Conservation (phyloP, 2,797 vertebrate genomes). For the Hydrophis major region DNA sequence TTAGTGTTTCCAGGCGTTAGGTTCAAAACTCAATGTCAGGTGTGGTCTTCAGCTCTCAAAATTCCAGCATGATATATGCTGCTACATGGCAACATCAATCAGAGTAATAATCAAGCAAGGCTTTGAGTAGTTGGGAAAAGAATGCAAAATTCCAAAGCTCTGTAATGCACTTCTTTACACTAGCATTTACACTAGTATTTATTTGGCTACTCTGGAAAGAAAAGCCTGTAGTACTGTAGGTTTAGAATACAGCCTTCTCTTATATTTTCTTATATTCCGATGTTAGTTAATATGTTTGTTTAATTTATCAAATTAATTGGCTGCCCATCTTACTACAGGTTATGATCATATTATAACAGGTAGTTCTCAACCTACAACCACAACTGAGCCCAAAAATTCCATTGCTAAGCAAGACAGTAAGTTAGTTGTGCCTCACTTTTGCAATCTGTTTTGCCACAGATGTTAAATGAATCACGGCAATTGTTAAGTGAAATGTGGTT, state of each 20-base stretch:
- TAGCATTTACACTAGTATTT: neutral
- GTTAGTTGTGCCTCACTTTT: neutral
- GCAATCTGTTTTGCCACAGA: neutral
- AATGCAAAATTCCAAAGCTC: neutral
- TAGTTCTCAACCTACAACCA: neutral
- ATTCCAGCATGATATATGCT: neutral
- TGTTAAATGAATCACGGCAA: neutral
- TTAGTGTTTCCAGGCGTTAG: neutral
- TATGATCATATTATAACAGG: neutral
- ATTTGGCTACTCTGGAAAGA: neutral
- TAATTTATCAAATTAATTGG: neutral
- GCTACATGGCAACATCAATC: neutral
- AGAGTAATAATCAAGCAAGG: neutral
- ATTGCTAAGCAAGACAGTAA: neutral
- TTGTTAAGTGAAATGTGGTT: neutral
- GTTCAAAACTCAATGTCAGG: neutral
- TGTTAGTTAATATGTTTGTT: neutral
- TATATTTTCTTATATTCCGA: neutral
- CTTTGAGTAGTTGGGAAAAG: neutral
- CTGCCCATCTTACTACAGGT: neutral
- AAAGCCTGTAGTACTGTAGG: neutral
- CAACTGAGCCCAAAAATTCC: neutral
- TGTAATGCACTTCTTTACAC: neutral
- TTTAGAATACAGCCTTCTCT: neutral
- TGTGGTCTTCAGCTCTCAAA: neutral